Conservation (phyloP, 2,888 invertebrate species). For the Sinopyrophorus schimmeli region DNA sequence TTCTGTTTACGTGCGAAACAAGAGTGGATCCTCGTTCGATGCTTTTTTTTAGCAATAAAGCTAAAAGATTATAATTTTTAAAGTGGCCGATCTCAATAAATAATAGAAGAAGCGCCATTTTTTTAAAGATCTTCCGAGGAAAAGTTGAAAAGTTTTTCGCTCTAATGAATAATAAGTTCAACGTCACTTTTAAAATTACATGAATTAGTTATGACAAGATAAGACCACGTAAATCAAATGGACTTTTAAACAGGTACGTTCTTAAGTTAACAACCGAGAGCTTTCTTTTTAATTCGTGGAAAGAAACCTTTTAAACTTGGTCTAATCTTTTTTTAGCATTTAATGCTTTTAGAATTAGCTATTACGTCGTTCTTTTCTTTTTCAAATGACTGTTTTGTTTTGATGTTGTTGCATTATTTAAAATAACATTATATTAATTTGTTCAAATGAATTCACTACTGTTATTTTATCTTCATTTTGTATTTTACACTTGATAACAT, state of each 20-base stretch:
- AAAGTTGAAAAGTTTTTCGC: constrained; percentile 1
- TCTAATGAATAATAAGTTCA: constrained; percentile 4
- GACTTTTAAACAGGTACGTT: constrained; percentile 2
- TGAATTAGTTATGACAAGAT: constrained; percentile 5
- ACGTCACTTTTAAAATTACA: not conserved
- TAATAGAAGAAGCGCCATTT: not conserved
- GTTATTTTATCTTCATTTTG: too few species aligned
- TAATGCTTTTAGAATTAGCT: too few species aligned
- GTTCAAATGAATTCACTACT: too few species aligned
- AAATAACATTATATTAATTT: too few species aligned
- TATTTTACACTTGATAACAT: too few species aligned
- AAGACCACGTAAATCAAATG: constrained; percentile 3
- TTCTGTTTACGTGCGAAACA: not conserved
- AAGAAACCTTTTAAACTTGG: too few species aligned
- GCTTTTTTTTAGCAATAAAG: not conserved
- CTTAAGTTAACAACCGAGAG: too few species aligned
- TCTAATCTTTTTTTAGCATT: too few species aligned
- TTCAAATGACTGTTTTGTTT: too few species aligned
- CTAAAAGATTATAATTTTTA: constrained; percentile 1
- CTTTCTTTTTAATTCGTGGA: too few species aligned
- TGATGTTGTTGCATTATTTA: too few species aligned
- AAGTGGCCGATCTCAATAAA: not conserved
- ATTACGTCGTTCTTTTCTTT: too few species aligned
- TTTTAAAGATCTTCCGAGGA: constrained; percentile 1
- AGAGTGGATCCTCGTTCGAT: not conserved